Base-by-base conservation (phyloP, 2,888 invertebrate species). In the Odiellus spinosus region DNA sequence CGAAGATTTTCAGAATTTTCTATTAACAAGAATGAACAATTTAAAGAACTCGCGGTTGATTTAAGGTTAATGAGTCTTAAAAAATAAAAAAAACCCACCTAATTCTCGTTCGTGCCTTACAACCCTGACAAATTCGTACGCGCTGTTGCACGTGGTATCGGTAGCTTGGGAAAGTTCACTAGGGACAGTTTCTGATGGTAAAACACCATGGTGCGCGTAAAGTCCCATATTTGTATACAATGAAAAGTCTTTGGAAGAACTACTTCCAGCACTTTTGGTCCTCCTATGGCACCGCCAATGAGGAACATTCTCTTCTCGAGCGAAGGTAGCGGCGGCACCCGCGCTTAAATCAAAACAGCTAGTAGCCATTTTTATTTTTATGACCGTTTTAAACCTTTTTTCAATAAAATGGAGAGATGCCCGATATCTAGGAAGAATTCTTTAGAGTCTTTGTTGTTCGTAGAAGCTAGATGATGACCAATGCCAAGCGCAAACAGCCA, bases 1-100 rank as follows among this genome's bases (percentile, higher is more conserved):
- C 82, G 79, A 34, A 42, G 45, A 38, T 53, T 48, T 42, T 53
- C 47, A 26, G 26, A 26, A 26, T 26, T 26, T 26, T 26, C 26
- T 26, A 26, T n/a, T n/a, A n/a, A n/a, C 2, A 3, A 3, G 42
- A 42, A 17, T 42, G n/a, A 42, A 12, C 18, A 20, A 1, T 42
- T n/a, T n/a, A 35, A 4, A 35, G 35, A 3, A n/a, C 12, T 3
- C 12, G 5, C 14, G 12, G 14, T 4, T 35, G 14, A 35, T 35
- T 35, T 4, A 35, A 12, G 14, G 14, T n/a, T 14, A 3, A n/a
- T 12, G 34, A 12, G 11, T 12, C 34, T 35, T 35, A 3, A 35
- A n/a, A 3, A 35, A 14, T 35, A 35, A 35, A 35, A 2, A 3
- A 26, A 8, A 26, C 26, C 8, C 8, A 26, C 26, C 26, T 26